Evolutionary conservation across 2,113 vertebrate genomes (phyloP), one percentile per base, ranked within the genome.

Genomic region (Camarhynchus parvulus): DNA sequence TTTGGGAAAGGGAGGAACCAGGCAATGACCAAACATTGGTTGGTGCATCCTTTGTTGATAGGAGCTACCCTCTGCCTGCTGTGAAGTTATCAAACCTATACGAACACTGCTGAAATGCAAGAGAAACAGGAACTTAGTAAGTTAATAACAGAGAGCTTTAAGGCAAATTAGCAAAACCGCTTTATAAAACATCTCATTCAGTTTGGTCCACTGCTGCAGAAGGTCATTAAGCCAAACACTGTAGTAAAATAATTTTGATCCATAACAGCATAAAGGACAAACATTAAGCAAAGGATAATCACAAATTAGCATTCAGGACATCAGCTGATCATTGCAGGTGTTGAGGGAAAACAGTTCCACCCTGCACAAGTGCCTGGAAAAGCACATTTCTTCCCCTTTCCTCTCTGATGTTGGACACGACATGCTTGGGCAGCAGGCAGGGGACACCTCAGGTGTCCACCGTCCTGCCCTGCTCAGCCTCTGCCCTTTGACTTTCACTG

Each of bases 261-360:
- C 61, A 23, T 53, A 90, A 64, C 0, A 2, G 53, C 12, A 83
- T 35, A 75, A 86, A 95, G 58, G 73, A 83, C 56, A 81, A 90
- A 93, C n/a, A 49, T 80, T 83, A 95, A 79, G 75, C 46, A 74
- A 70, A 88, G 62, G 68, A 81, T 81, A 70, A 77, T 77, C 39
- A 61, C 28, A 52, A 80, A 89, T 95, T 77, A 95, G 83, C 56
- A 90, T 86, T 94, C 94, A 78, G 64, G 35, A 74, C 79, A 90
- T 2, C 42, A 78, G 35, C 39, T 64, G 44, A 86, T 59, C 28
- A 30, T 13, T 86, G 93, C 79, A 88, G 88, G 79, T 88, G 44
- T 42, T 53, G 44, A 75, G 44, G 33, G 15, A 95, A 70, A 64
- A 64, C 10, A 56, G 72, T 19, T 85, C 9, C 46, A 88, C 31